These are phyloP conservation scores for Criorhina ranunculi DNA, from an alignment of 2,888 invertebrate genomes.

Conservation along the genomic window DNA sequence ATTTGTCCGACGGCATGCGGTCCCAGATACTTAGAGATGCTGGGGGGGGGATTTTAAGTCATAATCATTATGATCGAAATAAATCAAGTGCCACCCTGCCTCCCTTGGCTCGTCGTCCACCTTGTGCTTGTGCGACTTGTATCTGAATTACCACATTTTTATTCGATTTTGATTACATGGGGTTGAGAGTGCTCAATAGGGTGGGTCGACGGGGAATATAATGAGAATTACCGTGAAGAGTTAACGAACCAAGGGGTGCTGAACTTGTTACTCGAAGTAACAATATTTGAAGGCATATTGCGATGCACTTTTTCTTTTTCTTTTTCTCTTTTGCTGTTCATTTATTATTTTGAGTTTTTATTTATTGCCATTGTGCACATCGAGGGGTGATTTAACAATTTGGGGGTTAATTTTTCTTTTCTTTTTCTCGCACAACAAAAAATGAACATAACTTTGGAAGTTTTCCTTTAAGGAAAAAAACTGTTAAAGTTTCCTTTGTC, in stretches of 20 bases:
- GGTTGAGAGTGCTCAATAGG: constrained; percentile 2
- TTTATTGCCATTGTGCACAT: constrained; percentile 53
- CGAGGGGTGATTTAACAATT: constrained; percentile 55
- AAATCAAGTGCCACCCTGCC: constrained; percentile 60
- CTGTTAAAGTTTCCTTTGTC: constrained; percentile 35
- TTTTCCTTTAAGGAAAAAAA: constrained; percentile 3
- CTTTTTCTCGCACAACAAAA: constrained; percentile 6
- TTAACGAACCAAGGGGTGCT: constrained; percentile 81
- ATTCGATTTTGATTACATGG: constrained; percentile 68
- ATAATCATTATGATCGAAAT: constrained; percentile 74
- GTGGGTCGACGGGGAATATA: constrained; percentile 38
- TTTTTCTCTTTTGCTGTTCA: constrained; percentile 11
- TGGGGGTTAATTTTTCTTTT: constrained; percentile 55
- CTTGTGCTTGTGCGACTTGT: constrained; percentile 37
- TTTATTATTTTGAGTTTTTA: constrained; percentile 56
- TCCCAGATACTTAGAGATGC: constrained; percentile 33
- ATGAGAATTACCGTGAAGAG: constrained; percentile 80
- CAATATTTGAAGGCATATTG: constrained; percentile 64
- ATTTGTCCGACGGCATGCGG: constrained; percentile 65
- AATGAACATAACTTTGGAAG: constrained; percentile 24
- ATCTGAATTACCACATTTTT: constrained; percentile 66
- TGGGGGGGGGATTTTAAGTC: constrained; percentile 68
- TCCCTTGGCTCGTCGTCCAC: neutral
- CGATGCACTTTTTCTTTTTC: constrained; percentile 50
- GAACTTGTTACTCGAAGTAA: constrained; percentile 78